Evolutionary conservation across 2,888 invertebrate species (phyloP), one percentile per base, ranked within the genome.

Genomic region (Baccha elongata): DNA sequence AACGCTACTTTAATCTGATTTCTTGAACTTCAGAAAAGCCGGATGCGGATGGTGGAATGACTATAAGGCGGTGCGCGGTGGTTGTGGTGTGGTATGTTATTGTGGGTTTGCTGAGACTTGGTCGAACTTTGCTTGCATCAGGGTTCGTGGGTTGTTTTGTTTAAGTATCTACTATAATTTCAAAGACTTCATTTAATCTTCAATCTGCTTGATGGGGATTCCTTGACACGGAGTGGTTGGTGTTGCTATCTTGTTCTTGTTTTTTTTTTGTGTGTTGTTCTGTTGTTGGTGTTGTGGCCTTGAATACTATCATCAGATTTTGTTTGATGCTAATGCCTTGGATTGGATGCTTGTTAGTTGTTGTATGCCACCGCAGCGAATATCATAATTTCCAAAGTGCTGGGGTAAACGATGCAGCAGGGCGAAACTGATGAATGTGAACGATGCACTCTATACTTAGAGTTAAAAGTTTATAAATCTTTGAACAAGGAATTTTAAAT

Each of bases 1-100:
- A 74, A 46, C 74, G 65, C 62, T 55, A 80, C 62, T 80, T 75
- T 75, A 69, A 80, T 80, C 80, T 68, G 80, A 80, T 80, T 75
- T 69, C 75, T 74, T 62, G 42, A 64, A 68, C 32, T 60, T 67
- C 29, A 17, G 35, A 52, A 42, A 35, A 67, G 40, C 60, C 4
- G 40, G 17, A 35, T 58, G 55, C 42, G 55, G 37, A 60, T 29
- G 60, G 44, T 23, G 23, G 26, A 58, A 15, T 58, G 58, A 58
- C 58, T n/a, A n/a, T n/a, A n/a, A n/a, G 26, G 60, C 44, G 13
- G n/a, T n/a, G 13, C 13, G 37, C 13, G 37, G 19, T 23, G 23
- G 1, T n/a, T 32, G 52, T 15, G 42, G 32, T 48, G 55, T 48
- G 55, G 32, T 69, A 44, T 46, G 62, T 37, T 76, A 48, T 23